Base-by-base conservation (phyloP, 2,113 vertebrate genomes). In the Passerina amoena region DNA sequence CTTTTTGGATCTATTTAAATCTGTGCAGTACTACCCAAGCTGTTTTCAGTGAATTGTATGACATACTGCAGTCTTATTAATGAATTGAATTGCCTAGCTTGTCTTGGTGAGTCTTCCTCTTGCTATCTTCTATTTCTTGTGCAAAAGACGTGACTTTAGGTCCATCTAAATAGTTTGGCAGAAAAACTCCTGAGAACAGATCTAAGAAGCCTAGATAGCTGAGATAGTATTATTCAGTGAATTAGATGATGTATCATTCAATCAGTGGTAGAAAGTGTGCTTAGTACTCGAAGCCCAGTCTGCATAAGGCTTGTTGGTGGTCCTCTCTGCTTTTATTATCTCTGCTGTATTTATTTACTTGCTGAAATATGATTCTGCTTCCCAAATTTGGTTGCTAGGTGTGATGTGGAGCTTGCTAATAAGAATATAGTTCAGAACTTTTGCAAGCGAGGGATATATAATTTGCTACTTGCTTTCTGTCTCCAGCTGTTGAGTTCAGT, bases 371-470 rank as follows among this genome's bases (percentile, higher is more conserved):
- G 27, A 82, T 47, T 86, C 51, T 92, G 35, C 68, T 83, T 54
- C 45, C 48, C 64, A 83, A 59, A 86, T 87, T 75, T 97, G 66
- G 90, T 97, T 98, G 87, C 89, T 97, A 96, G 95, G 96, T 68
- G 82, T 96, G 93, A 89, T 88, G 24, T 88, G 48, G 51, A 57
- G 37, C 59, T 88, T 65, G 65, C 35, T 80, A 71, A 6, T 68
- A 63, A n/a, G 19, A 59, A 38, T 57, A 18, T 64, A 54, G 78
- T 76, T 88, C 75, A 38, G 23, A 54, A 71, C 22, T 81, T 68
- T 21, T 27, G 60, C 45, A 48, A 68, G 23, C 47, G 68, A 87
- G 71, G 68, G 59, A 50, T 75, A 20, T 28, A 9, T 66, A 3
- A 24, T 80, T 94, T 91, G 53, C 61, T 9, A 0, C 28, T 86